Evolutionary conservation across 2,113 vertebrate species (phyloP).

Genomic region (Todiramphus saurophagus): DNA sequence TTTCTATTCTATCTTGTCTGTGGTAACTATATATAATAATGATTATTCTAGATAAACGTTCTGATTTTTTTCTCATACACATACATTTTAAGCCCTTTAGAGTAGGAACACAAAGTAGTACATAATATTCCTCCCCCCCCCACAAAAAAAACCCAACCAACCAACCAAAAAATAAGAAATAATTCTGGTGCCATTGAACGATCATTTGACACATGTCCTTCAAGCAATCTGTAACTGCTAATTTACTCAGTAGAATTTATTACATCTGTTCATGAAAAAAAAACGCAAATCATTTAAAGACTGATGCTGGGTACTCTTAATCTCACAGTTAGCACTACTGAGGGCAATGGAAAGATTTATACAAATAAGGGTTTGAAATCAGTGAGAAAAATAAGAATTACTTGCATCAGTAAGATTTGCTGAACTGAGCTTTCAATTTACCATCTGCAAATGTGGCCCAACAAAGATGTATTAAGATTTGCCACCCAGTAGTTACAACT

Average conservation of each 20-base stretch:
- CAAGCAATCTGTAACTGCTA: background rate
- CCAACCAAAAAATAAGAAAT: background rate
- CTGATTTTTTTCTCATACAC: background rate
- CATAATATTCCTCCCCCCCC: rapidly evolving
- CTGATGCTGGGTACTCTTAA: background rate
- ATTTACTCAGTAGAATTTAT: background rate
- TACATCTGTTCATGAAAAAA: background rate
- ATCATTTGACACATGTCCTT: background rate
- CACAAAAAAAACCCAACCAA: too few relatives aligned
- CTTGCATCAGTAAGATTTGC: background rate
- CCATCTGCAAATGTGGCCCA: background rate
- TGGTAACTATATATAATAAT: background rate
- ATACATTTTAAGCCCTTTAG: background rate
- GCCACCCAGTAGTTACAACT: background rate
- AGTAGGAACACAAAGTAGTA: background rate
- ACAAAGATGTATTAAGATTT: background rate
- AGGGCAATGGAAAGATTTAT: background rate
- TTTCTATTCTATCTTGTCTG: background rate
- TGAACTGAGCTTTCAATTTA: constrained; percentile 21
- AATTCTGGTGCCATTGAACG: background rate
- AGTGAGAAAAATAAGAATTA: background rate
- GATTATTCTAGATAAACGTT: background rate
- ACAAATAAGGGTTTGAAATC: background rate
- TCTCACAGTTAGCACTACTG: background rate
- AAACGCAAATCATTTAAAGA: background rate